Evolutionary conservation across 1,140 invertebrate species (phyloP).

Genomic region (Steinernema khuongi): DNA sequence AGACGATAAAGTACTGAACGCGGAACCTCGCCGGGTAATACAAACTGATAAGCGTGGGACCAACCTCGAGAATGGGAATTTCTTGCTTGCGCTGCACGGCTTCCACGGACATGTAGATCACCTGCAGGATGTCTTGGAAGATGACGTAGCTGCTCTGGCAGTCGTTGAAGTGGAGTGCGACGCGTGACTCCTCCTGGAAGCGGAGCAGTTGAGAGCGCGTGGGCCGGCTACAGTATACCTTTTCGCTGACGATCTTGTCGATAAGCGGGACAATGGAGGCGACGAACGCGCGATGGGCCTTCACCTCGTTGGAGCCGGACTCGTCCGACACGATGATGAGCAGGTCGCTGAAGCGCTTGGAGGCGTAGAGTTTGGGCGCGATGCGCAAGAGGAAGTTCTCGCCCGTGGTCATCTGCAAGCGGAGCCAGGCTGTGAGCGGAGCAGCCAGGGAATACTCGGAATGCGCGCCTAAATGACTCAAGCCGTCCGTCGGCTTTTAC

Average conservation of each 20-base stretch:
- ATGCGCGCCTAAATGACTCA: constrained; percentile 3
- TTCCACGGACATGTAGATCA: neutral
- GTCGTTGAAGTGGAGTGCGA: neutral
- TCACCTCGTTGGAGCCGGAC: neutral
- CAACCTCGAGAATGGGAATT: neutral
- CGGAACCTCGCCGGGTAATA: neutral
- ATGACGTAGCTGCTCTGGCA: neutral
- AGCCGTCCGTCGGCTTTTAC: neutral
- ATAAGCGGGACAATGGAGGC: neutral
- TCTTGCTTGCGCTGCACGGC: neutral
- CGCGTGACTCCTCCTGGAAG: neutral
- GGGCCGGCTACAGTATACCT: neutral
- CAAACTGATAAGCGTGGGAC: neutral
- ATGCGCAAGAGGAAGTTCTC: neutral
- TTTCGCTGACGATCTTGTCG: neutral
- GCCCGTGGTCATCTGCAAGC: neutral
- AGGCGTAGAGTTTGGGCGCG: neutral
- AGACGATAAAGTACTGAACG: neutral
- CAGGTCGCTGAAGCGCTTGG: constrained; percentile 3
- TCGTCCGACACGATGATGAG: neutral
- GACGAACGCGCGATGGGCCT: neutral
- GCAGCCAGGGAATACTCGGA: neutral
- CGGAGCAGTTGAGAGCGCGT: neutral
- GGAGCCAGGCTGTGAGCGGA: neutral
- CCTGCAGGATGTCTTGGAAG: neutral